Base-by-base conservation (phyloP, 1,140 invertebrate species). In the Megathymus violae region DNA sequence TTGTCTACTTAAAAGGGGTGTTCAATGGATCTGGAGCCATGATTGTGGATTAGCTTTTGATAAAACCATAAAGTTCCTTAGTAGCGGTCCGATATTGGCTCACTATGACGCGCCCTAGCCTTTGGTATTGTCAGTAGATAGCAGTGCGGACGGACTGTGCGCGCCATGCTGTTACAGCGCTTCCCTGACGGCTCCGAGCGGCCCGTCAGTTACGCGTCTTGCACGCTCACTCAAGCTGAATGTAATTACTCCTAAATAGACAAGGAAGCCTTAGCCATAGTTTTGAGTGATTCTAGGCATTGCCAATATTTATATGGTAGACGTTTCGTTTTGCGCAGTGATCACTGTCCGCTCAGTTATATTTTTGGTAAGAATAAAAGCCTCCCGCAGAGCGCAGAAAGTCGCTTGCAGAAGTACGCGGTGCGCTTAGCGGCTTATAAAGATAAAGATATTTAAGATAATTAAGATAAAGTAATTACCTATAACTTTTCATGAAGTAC, bases 261-360 rank as follows among this genome's bases (percentile, higher is more conserved):
- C 43, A 91, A 88, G 58, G 91, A 94, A 64, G 89, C 85, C 0
- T 61, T 93, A 10, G 88, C 84, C 1, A 82, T 93, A 13, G 77
- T 92, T 3, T 92, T 73, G 67, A 25, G 31, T 22, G 19, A 3
- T 22, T 22, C 19, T 22, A 52, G 38, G 15, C 16, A 17, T 17
- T 15, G 38, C 38, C 50, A 52, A 38, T 52, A 40, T 52, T 36
- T 40, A 10, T 52, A 52, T 7, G 50, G 50, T 4, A 22, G 19
- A 5, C 27, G 31, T 3, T 52, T 52, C 16, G 16, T 38, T 11
- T 40, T 40, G 38, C 9, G 31, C 5, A 52, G 9, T 36, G 34
- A 52, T 22, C 50, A 36, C n/a, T 13, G 19, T 10, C 50, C 34
- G 1, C 34, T 52, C 0, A 19, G 13, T 17, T 38, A 10, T 38